These are phyloP conservation scores for Orientallactaga bullata DNA, from an alignment of 2,113 vertebrate species.

Conservation along the genomic window DNA sequence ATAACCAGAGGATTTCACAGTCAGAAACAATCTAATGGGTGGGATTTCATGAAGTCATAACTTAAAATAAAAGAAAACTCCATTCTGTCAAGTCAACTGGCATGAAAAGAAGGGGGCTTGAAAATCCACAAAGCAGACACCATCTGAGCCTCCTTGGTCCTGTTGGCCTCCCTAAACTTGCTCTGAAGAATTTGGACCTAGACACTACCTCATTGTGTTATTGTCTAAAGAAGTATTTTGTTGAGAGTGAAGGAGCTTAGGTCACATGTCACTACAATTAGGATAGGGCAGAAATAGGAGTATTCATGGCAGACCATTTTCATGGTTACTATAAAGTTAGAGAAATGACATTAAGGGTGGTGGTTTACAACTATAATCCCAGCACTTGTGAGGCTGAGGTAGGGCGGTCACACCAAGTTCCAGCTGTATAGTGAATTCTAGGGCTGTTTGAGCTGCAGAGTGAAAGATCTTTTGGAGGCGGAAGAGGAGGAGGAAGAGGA, in stretches of 20 bases:
- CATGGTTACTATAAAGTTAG: no score
- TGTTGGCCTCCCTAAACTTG: background rate
- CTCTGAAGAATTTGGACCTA: background rate
- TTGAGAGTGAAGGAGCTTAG: background rate
- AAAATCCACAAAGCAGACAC: background rate
- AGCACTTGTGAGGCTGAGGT: background rate
- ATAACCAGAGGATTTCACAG: constrained; percentile 3
- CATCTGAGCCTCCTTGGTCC: background rate
- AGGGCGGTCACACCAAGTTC: background rate
- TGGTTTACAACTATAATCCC: background rate
- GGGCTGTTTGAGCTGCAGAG: background rate
- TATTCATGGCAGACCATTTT: background rate
- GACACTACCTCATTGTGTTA: background rate
- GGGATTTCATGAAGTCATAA: background rate
- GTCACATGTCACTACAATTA: background rate
- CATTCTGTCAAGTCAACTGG: background rate
- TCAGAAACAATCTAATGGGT: background rate
- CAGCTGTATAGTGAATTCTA: background rate
- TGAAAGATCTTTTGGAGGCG: background rate
- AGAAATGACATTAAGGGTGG: no score
- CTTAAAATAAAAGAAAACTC: constrained; percentile 37
- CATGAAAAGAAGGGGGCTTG: background rate
- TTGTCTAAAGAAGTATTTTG: background rate
- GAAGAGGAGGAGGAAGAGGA: no score
- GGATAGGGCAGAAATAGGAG: background rate